Conservation (phyloP, 2,113 vertebrate species). For the Sander vitreus region DNA sequence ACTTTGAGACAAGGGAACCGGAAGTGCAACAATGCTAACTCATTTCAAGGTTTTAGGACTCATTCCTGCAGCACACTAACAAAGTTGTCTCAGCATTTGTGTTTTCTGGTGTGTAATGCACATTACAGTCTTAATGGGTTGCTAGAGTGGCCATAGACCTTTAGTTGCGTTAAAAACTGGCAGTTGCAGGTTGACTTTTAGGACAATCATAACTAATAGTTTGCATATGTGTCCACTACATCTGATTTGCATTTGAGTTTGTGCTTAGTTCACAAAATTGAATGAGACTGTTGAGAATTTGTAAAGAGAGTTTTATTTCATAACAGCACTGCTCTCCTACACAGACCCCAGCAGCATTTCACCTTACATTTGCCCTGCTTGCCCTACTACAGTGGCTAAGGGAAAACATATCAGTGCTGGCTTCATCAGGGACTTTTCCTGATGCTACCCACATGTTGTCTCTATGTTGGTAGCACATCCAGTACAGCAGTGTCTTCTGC, state of each 20-base stretch:
- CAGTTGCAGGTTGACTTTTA: background rate
- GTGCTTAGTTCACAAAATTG: constrained; percentile 25
- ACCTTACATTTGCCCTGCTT: background rate
- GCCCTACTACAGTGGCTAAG: background rate
- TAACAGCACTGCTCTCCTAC: background rate
- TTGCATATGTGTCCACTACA: background rate
- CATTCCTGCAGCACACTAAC: background rate
- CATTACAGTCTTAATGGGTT: background rate
- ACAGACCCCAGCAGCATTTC: constrained; percentile 1
- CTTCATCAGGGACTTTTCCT: constrained; percentile 9
- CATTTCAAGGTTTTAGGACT: no score
- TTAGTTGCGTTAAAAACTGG: background rate
- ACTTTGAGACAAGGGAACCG: no score
- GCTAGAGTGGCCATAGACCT: background rate
- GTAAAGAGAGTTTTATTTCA: background rate
- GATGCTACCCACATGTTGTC: background rate
- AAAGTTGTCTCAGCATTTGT: background rate
- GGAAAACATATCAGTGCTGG: background rate
- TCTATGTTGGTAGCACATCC: constrained; percentile 34
- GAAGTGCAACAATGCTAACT: no score
- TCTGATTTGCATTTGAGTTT: background rate
- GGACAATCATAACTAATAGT: background rate
- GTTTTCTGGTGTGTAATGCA: background rate
- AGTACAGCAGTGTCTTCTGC: constrained; percentile 8
- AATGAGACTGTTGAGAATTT: background rate